These are phyloP conservation scores for Solenopsis fugax DNA, from an alignment of 1,140 invertebrate species.

Conservation along the genomic window DNA sequence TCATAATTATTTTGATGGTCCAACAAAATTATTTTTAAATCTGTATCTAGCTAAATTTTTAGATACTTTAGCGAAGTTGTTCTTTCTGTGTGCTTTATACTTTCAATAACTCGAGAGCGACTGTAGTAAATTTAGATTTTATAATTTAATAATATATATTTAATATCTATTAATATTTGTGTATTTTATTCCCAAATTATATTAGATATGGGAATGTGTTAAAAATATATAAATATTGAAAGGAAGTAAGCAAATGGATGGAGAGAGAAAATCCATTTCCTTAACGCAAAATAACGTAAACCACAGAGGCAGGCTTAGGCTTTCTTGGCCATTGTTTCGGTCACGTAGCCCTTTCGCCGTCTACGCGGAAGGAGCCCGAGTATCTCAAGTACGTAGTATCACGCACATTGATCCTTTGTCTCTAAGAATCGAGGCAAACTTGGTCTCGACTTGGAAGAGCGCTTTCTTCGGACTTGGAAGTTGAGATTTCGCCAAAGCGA, in stretches of 20 bases:
- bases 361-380: slow-evolving; percentile 39
- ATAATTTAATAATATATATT: too few relatives aligned
- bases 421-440: slow-evolving; percentile 53
- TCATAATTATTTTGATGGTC: too few relatives aligned
- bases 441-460: slow-evolving; percentile 23
- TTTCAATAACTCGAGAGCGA: too few relatives aligned
- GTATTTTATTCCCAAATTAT: neutral
- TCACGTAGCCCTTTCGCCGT: slow-evolving; percentile 65
- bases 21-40: too few relatives aligned
- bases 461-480: slow-evolving; percentile 14
- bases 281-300: slow-evolving; percentile 50
- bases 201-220: neutral
- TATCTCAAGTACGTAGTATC: slow-evolving; percentile 59
- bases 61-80: too few relatives aligned
- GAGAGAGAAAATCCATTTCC: neutral
- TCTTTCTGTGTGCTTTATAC: too few relatives aligned
- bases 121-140: too few relatives aligned
- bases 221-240: neutral
- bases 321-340: slow-evolving; percentile 68
- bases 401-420: slow-evolving; percentile 55
- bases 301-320: neutral
- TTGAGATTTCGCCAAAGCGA: slow-evolving; percentile 3
- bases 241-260: neutral
- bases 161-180: too few relatives aligned
- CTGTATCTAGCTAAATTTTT: too few relatives aligned